Evolutionary conservation across 1,140 invertebrate genomes (phyloP).

Genomic region (Trigoniulus corallinus): DNA sequence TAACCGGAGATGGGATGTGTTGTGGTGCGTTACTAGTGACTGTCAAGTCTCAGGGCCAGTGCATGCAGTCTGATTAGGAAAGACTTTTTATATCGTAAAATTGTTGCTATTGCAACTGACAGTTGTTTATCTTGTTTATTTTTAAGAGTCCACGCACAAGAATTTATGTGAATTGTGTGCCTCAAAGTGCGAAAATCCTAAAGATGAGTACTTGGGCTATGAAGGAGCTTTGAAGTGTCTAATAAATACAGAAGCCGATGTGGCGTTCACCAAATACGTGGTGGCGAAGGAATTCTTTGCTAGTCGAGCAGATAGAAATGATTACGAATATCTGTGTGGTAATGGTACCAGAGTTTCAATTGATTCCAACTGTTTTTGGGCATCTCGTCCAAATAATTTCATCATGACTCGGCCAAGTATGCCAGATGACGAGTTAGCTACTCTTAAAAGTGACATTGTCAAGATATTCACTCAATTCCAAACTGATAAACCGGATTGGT

Average conservation of each 20-base stretch:
- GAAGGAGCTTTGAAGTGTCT: slow-evolving; percentile 66
- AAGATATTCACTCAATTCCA: not conserved
- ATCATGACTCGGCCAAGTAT: not conserved
- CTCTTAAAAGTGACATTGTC: not conserved
- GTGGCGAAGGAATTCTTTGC: slow-evolving; percentile 50
- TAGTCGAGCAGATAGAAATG: slow-evolving; percentile 28
- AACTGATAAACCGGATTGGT: not conserved
- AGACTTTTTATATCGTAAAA: slow-evolving; percentile 9
- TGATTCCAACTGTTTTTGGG: slow-evolving; percentile 48
- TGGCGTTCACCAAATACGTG: slow-evolving; percentile 69
- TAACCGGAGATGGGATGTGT: too few species aligned
- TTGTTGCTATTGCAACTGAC: slow-evolving; percentile 4
- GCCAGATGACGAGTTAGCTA: not conserved
- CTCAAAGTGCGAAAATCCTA: slow-evolving; percentile 53
- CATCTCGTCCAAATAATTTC: slow-evolving; percentile 27
- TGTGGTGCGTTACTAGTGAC: too few species aligned
- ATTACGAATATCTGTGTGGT: slow-evolving; percentile 54
- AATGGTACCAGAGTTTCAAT: slow-evolving; percentile 53
- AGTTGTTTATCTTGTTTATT: slow-evolving; percentile 2
- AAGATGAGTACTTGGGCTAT: slow-evolving; percentile 64
- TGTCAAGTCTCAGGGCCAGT: too few species aligned
- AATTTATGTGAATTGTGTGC: slow-evolving; percentile 56
- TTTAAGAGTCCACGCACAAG: slow-evolving; percentile 44
- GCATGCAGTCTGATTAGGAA: too few species aligned
- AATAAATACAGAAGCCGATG: slow-evolving; percentile 52